phyloP scores from a whole-genome alignment of 2,113 vertebrate genomes.

The Sorex fumeus region DNA sequence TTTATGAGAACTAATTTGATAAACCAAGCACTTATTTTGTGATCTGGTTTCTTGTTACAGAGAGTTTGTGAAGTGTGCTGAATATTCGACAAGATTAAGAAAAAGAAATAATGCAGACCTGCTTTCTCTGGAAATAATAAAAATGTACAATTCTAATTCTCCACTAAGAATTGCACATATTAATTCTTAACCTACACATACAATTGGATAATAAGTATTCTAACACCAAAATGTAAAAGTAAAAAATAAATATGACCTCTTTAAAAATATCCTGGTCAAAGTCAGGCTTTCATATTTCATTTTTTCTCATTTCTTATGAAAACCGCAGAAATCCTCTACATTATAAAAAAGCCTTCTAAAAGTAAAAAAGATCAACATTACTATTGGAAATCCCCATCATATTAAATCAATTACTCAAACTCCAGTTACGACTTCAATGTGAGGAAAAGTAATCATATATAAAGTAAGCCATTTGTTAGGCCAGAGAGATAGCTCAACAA shows the following conservation, averaged over 20 bases:
- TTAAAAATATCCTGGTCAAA: not conserved
- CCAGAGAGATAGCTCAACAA: too few relatives aligned
- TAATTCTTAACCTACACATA: not conserved
- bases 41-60: not conserved
- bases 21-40: not conserved
- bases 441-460: conserved; percentile 26
- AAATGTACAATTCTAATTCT: not conserved
- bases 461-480: not conserved
- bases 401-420: not conserved
- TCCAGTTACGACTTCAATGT: not conserved
- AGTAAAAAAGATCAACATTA: not conserved
- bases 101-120: not conserved
- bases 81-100: not conserved
- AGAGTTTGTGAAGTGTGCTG: not conserved
- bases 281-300: not conserved
- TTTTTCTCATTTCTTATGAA: not conserved
- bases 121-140: not conserved
- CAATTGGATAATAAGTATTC: not conserved
- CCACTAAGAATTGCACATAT: not conserved
- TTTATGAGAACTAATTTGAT: not conserved
- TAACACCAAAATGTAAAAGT: not conserved
- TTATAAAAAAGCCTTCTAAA: not conserved
- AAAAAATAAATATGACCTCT: not conserved
- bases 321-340: not conserved
- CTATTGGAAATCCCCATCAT: not conserved